A percentile compares a stretch with the other conserved stretches of the same genome.
Conservation (phyloP, 2,113 vertebrate species). For the Noctilio leporinus region DNA sequence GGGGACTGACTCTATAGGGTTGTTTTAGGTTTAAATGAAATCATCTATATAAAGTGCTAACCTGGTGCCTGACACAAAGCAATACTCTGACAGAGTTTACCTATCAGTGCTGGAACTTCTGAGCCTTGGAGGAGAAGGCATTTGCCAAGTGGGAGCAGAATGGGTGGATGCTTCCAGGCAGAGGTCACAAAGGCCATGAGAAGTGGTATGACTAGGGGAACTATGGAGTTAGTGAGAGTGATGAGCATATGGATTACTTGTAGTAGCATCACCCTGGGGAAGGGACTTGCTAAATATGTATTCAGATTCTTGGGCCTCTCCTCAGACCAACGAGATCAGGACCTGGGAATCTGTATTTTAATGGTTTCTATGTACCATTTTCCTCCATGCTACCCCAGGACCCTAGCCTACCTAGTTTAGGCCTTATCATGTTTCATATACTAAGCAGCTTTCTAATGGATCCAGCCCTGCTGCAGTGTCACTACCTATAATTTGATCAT, state of each 20-base stretch:
- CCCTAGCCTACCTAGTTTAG: not conserved
- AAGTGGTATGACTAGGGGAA: not conserved
- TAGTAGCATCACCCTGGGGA: no score
- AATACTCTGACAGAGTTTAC: not conserved
- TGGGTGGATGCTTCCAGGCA: not conserved
- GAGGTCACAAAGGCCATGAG: not conserved
- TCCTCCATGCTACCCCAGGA: not conserved
- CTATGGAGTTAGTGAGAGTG: not conserved
- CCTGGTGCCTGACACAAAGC: not conserved
- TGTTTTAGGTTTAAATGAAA: not conserved
- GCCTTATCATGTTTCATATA: not conserved
- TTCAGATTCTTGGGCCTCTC: not conserved
- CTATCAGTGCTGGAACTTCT: not conserved
- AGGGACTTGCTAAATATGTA: not conserved
- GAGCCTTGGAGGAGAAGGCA: not conserved
- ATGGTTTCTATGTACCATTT: not conserved
- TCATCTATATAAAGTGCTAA: not conserved
- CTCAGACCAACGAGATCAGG: not conserved
- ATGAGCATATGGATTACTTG: not conserved
- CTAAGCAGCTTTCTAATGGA: not conserved
- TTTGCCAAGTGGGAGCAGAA: not conserved
- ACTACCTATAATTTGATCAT: not conserved
- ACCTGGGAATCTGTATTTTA: not conserved
- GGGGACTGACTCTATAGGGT: not conserved
- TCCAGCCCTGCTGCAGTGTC: not conserved